Base-by-base conservation (phyloP, 2,888 invertebrate genomes). In the Zygogramma bicolorata region DNA sequence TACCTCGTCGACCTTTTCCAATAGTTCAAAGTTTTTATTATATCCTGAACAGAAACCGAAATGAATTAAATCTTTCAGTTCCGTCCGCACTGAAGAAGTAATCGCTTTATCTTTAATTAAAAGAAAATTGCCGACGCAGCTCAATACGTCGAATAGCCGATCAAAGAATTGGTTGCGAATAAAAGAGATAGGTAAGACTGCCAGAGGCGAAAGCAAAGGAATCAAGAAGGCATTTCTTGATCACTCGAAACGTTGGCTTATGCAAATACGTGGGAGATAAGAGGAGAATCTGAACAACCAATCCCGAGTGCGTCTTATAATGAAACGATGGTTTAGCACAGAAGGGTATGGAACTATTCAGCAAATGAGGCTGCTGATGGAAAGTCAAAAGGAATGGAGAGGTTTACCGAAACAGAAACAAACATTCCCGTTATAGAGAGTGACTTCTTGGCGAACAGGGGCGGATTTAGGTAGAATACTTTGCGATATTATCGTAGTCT, bases 341-440 rank as follows among this genome's bases (percentile, higher is more conserved):
- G 81, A 84, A 83, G 75, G 79, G 77, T 76, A 79, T 78, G 80
- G 81, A 83, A 85, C 85, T 85, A 86, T 86, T 86, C 85, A 85
- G 84, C 81, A 84, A 85, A 85, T 85, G 85, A 84, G 85, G 84
- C 82, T 82, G 84, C 83, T 83, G 84, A 84, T 85, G 85, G 85
- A 85, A 85, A 86, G 85, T 86, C 86, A 86, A 85, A 86, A 85
- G 85, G 84, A 84, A 84, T 81, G 84, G 83, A 84, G 85, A 85
- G 85, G 84, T 85, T 85, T 84, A 83, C 84, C 83, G 83, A 84
- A 85, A 86, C 85, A 85, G 85, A 86, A 86, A 86, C 86, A 86
- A 86, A 85, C 84, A 85, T 81, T 80, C 83, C 84, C 84, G 85
- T 84, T 85, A 84, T 85, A 85, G 84, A 86, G 85, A 83, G 84